These are phyloP conservation scores for Trachelipus rathkii DNA, from an alignment of 1,140 invertebrate species.

Conservation along the genomic window DNA sequence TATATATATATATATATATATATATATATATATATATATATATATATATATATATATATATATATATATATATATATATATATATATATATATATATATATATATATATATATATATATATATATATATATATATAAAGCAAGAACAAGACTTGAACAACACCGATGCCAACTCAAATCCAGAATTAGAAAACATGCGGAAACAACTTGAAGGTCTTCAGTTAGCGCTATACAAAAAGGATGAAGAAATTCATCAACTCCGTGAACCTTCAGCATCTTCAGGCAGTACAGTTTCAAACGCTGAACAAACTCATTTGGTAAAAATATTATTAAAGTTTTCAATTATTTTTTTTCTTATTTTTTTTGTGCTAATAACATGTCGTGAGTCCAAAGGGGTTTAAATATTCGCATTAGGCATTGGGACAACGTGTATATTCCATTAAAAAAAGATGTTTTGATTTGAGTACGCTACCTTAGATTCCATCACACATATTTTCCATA, in stretches of 20 bases:
- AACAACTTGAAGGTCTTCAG: slow-evolving; percentile 42
- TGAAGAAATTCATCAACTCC: slow-evolving; percentile 41
- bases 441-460: too few relatives aligned
- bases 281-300: background rate
- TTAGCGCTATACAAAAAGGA: slow-evolving; percentile 42
- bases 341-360: too few relatives aligned
- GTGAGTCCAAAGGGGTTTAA: too few relatives aligned
- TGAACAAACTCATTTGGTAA: background rate
- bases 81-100: background rate
- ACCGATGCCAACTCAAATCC: slow-evolving; percentile 24
- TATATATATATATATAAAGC: background rate
- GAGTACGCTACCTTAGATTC: too few relatives aligned
- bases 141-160: background rate
- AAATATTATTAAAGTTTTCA: background rate
- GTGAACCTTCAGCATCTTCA: slow-evolving; percentile 10
- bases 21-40: background rate
- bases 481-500: too few relatives aligned
- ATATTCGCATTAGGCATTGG: too few relatives aligned
- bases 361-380: too few relatives aligned
- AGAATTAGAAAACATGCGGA: slow-evolving; percentile 41
- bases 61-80: background rate
- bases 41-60: background rate
- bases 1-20: background rate
- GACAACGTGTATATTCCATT: too few relatives aligned
- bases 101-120: background rate